Evolutionary conservation across 2,797 vertebrate genomes (phyloP), one percentile per base, ranked within the genome.

Genomic region (Silurus lanzhouensis): DNA sequence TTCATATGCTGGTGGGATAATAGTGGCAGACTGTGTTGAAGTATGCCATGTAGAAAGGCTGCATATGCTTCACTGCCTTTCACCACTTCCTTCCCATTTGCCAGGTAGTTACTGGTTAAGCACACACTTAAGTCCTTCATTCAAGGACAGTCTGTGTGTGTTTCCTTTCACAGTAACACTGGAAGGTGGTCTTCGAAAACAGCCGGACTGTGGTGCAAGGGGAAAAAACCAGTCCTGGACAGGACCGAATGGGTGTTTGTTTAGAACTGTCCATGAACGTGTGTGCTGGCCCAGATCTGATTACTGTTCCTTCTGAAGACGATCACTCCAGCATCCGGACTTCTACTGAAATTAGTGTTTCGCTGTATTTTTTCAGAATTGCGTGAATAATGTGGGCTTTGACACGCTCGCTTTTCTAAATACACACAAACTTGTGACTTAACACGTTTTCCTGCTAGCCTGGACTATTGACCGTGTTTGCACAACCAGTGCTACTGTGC

Each of bases 141-240:
- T 92, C 92, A 94, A 94, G 93, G 93, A 74, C 92, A 93, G 88
- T 89, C 60, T 70, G 66, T 91, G 71, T 85, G 52, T 83, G 70
- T 60, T 27, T 5, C 76, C 58, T 79, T 63, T 63, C 2, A n/a
- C 31, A 38, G 5, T 14, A 61, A 46, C 31, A 63, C 22, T 9
- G 27, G 75, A 0, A 2, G 22, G 27, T 77, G 57, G 19, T 5
- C 12, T 19, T 12, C 19, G 12, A 61, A 38, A 60, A 38, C 17
- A 60, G 6, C 52, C 17, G 6, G 25, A 27, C 25, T 75, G 1
- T 58, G n/a, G 9, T 25, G n/a, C 3, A 74, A 52, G 0, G 71
- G 2, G 61, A 74, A 52, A 14, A 25, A 52, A 52, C 10, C 48
- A 52, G 46, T 10, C 6, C 17, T 19, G 15, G 19, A 61, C 75